phyloP scores from a whole-genome alignment of 2,888 invertebrate genomes.

The Mesochorus sp. region DNA sequence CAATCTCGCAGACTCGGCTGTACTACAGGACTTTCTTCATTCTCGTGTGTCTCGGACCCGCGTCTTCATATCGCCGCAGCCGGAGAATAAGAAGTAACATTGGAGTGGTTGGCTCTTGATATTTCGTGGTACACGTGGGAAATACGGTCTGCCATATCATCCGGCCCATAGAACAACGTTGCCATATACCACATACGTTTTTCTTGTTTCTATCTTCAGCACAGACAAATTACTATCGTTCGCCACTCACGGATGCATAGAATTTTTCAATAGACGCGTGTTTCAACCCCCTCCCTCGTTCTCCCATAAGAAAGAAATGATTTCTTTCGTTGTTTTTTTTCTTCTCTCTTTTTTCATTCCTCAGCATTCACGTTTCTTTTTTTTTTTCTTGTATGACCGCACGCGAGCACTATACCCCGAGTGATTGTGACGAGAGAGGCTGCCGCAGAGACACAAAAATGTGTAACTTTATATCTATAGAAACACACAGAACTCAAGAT shows the following conservation, averaged over 20 bases:
- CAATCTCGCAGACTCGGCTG: slow-evolving; percentile 8
- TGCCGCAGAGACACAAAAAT: slow-evolving; percentile 23
- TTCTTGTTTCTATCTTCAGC: slow-evolving; percentile 28
- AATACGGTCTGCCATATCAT: slow-evolving; percentile 52
- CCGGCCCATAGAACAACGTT: slow-evolving; percentile 10
- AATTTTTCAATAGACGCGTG: slow-evolving; percentile 66
- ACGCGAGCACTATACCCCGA: slow-evolving; percentile 9
- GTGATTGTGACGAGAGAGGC: slow-evolving; percentile 51
- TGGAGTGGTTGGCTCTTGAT: slow-evolving; percentile 36
- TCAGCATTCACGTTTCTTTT: background rate
- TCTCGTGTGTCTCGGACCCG: background rate
- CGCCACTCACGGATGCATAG: slow-evolving; percentile 66
- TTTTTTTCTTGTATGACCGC: background rate
- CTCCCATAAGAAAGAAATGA: slow-evolving; percentile 47
- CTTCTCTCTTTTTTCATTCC: too few relatives aligned
- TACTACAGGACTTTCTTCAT: background rate
- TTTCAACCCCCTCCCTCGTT: too few relatives aligned
- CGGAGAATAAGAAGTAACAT: slow-evolving; percentile 38
- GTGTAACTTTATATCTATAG: too few relatives aligned
- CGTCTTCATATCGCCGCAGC: background rate
- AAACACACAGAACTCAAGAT: slow-evolving; percentile 51
- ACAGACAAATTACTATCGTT: slow-evolving; percentile 25
- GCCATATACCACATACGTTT: too few relatives aligned
- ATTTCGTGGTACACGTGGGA: slow-evolving; percentile 58
- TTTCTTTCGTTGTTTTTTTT: slow-evolving; percentile 36